Base-by-base conservation (phyloP, 2,888 invertebrate genomes). In the Drosophila formosana region DNA sequence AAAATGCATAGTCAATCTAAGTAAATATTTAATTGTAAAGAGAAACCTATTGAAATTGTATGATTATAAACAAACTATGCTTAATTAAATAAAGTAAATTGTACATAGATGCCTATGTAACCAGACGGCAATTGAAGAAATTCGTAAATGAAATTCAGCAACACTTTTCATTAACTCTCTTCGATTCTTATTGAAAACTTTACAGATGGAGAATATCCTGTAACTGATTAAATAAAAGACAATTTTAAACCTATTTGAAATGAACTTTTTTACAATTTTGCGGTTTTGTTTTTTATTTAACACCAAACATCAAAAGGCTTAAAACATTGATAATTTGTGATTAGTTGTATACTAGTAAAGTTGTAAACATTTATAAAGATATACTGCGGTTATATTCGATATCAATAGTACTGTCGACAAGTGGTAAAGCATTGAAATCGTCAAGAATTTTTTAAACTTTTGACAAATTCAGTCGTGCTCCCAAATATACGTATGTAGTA, bases 271-370 rank as follows among this genome's bases (percentile, higher is more conserved):
- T 9, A 9, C 3, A 1, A 26, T 3, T 49, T 30, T 47, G 51
- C 43, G 32, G 43, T 66, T 68, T 58, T 11, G 41, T 45, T 52
- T 67, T 82, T 82, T 87, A 87, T 80, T 82, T 51, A 67, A 89
- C 84, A 77, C 62, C 80, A 76, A 88, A 82, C 82, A 89, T 84
- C 89, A 87, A 82, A 88, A 82, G 65, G 56, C 66, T 87, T 75
- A 64, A 87, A 89, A 89, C 82, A 86, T 80, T 70, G 52, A 68
- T 66, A 51, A 58, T 72, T 77, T 63, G 75, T 67, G 69, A 37
- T 50, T 51, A 66, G 8, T 53, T 66, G 47, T 43, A 51, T 41
- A 26, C 23, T 23, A 50, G 50, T 37, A 50, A 69, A 60, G 41
- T 67, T 57, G 67, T 72, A 68, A 80, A 75, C 61, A 56, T 66